A percentile compares a stretch with the other conserved stretches of the same genome.
Evolutionary conservation across 2,888 invertebrate genomes (phyloP).

Genomic region (Sylvicola cinctus): DNA sequence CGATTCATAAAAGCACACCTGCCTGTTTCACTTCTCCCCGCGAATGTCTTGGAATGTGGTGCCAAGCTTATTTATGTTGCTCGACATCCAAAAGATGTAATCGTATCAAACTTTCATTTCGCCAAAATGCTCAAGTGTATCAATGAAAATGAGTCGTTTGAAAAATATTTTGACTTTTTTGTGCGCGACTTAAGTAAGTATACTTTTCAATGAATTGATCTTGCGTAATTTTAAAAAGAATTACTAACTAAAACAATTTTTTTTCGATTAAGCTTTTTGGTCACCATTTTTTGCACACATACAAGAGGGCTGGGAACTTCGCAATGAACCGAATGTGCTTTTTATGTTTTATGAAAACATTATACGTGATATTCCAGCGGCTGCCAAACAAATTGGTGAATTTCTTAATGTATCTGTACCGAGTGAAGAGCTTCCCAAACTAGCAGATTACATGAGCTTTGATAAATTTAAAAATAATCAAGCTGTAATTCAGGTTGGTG

Average conservation of each 20-base stretch:
- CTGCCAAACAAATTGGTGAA: background rate
- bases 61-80: background rate
- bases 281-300: background rate
- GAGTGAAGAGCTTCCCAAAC: background rate
- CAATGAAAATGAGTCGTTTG: no score
- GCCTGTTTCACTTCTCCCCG: slow-evolving; percentile 1
- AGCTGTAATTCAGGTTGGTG: background rate
- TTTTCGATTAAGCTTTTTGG: background rate
- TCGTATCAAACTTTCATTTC: background rate
- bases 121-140: no score
- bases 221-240: no score
- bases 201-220: no score
- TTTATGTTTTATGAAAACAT: background rate
- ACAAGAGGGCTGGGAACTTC: background rate
- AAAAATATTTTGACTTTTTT: no score
- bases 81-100: background rate
- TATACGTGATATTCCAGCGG: background rate
- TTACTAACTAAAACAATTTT: no score
- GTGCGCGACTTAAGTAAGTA: no score
- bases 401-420: background rate
- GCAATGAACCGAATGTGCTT: background rate
- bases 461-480: background rate
- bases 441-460: background rate
- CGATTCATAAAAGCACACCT: slow-evolving; percentile 4
- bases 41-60: background rate